Evolutionary conservation across 2,797 vertebrate genomes (phyloP).

Genomic region (Cichlasoma orientale): DNA sequence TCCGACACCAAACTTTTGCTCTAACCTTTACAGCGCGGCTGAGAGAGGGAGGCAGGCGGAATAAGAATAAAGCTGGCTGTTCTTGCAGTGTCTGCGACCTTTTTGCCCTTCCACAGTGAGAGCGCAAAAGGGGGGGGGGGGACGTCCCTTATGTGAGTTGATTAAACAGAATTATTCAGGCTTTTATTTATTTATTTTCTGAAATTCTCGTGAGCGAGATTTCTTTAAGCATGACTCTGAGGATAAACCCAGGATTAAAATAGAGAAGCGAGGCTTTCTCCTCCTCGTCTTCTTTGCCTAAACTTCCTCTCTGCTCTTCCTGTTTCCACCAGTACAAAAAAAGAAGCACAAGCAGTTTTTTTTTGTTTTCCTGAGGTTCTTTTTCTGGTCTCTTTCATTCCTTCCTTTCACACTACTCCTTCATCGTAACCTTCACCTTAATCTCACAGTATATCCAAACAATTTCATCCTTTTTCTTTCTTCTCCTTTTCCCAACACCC

Average conservation of each 20-base stretch:
- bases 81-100: slow-evolving; percentile 30
- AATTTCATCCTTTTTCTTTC: neutral
- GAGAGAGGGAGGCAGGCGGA: neutral
- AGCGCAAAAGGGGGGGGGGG: neutral
- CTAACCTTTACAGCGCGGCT: slow-evolving; percentile 22
- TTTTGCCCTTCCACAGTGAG: neutral
- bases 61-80: slow-evolving; percentile 9
- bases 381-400: neutral
- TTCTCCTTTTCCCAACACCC: neutral
- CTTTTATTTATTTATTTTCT: neutral
- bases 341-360: neutral
- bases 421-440: neutral
- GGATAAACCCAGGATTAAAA: slow-evolving; percentile 7
- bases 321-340: slow-evolving; percentile 3
- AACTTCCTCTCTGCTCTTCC: slow-evolving; percentile 23
- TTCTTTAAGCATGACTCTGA: slow-evolving; percentile 12
- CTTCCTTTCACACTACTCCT: neutral
- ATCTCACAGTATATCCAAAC: neutral
- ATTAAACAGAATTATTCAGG: slow-evolving; percentile 2
- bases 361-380: neutral
- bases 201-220: neutral
- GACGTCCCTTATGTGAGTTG: neutral
- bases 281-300: slow-evolving; percentile 16
- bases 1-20: slow-evolving; percentile 29
- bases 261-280: neutral